Evolutionary conservation across 2,113 vertebrate genomes (phyloP), one percentile per base, ranked within the genome.

Genomic region (Podocnemis expansa): DNA sequence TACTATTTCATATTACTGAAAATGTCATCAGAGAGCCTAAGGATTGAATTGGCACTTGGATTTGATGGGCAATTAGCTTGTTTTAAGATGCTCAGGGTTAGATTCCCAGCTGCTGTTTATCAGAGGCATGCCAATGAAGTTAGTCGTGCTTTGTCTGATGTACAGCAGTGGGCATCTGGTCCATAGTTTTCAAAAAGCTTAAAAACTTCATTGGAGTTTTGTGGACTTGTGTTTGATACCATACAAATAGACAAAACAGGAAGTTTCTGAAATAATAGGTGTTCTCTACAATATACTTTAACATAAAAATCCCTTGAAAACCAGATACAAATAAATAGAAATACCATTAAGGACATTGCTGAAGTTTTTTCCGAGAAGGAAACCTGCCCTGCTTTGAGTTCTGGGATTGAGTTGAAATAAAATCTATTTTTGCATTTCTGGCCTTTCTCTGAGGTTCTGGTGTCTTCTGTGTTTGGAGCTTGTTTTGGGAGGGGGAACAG

Each of bases 161-260:
- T 14, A 63, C 14, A 16, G 13, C 58, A 34, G 58, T 63, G 13
- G 31, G 31, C 13, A 63, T 94, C 89, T 75, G 81, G 92, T 92
- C 85, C 78, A 67, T 95, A 63, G 29, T 92, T 91, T 94, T 75
- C 67, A 93, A 91, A 89, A 78, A 13, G 45, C 34, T 93, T 93
- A 73, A 95, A 96, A 88, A 89, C 84, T 89, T 63, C 88, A 22
- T 63, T 85, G 9, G 41, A 95, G 3, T 45, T 93, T 90, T 78
- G 93, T 89, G 60, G 12, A 63, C 29, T 63, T 14, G 5, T 85
- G 78, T 63, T 60, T 43, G 54, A 2, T 82, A 56, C 79, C 79
- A 63, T 89, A 91, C 91, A 93, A 94, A 90, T 94, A 54, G 73
- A 45, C 91, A 80, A 93, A 95, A 85, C 34, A 29, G 31, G 29